phyloP scores from a whole-genome alignment of 2,888 invertebrate genomes.

The Entomobrya multifasciata region DNA sequence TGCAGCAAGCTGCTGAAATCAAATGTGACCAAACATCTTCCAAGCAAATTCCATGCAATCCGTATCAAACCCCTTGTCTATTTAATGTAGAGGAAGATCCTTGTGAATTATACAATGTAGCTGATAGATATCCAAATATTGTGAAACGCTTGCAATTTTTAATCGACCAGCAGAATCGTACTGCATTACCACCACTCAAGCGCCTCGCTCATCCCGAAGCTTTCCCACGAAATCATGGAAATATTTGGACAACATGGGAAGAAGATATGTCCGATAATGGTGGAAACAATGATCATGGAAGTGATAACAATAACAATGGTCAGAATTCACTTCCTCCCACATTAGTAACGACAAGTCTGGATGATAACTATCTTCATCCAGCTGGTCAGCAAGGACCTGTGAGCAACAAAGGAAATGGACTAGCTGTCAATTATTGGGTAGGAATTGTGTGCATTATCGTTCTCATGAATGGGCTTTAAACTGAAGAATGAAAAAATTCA shows the following conservation, averaged over 20 bases:
- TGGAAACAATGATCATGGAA: background rate
- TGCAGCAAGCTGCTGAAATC: conserved; percentile 64
- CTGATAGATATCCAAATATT: conserved; percentile 81
- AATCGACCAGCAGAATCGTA: conserved; percentile 80
- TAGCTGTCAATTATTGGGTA: conserved; percentile 67
- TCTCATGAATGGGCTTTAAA: background rate
- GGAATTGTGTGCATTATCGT: conserved; percentile 45
- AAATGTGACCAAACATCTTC: conserved; percentile 43
- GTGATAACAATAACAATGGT: background rate
- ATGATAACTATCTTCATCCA: background rate
- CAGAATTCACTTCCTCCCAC: conserved; percentile 39
- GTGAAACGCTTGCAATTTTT: conserved; percentile 80
- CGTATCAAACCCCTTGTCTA: conserved; percentile 87
- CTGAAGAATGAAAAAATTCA: too few species aligned
- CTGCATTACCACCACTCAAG: conserved; percentile 81
- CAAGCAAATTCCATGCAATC: conserved; percentile 83
- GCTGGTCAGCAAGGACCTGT: background rate
- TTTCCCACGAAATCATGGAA: conserved; percentile 81
- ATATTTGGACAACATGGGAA: conserved; percentile 81
- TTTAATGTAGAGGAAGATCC: conserved; percentile 92
- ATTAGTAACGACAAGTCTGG: conserved; percentile 7
- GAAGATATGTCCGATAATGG: conserved; percentile 1
- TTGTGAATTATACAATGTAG: conserved; percentile 91
- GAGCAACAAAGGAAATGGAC: conserved; percentile 58
- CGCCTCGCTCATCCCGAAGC: conserved; percentile 81